Base-by-base conservation (phyloP, 2,888 invertebrate genomes). In the Heteromurus nitidus region DNA sequence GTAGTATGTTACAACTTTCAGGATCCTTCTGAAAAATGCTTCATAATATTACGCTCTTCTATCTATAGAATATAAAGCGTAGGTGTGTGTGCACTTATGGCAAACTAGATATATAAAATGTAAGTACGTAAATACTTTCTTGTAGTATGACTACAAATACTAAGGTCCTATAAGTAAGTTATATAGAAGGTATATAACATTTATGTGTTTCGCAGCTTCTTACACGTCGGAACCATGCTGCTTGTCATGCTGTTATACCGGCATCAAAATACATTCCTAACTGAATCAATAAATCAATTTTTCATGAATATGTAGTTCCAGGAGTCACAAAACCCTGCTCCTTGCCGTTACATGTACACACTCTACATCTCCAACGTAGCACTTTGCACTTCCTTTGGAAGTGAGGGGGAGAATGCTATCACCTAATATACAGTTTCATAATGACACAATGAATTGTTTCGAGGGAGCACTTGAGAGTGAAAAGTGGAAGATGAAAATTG, bases 261-360 rank as follows among this genome's bases (percentile, higher is more conserved):
- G 67, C 58, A 28, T n/a, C 31, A 42, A 16, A 16, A 47, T 5
- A 36, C 36, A 36, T 7, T 50, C 7, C 22, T n/a, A n/a, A n/a
- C 28, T 67, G n/a, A 76, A 76, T 76, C 75, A 76, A 76, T 76
- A 76, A 76, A 76, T 76, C 75, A 76, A 76, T 76, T 53, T 42
- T 75, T 36, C 62, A 74, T 75, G 75, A 65, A 67, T 75, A 64
- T 72, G 24, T 50, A 50, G 16, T 50, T 47, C 11, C n/a, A n/a
- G n/a, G n/a, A n/a, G n/a, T n/a, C n/a, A 64, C 18, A 64, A 3
- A 55, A 47, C 11, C n/a, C 47, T 47, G 47, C 47, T 47, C 47
- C 47, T 16, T n/a, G 13, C 5, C 36, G 13, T 16, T 47, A 3
- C 47, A 47, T n/a, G 36, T 36, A 13, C 36, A 36, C 13, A 13